These are phyloP conservation scores for Epinotia brunnichana DNA, from an alignment of 2,888 invertebrate genomes.

Conservation along the genomic window DNA sequence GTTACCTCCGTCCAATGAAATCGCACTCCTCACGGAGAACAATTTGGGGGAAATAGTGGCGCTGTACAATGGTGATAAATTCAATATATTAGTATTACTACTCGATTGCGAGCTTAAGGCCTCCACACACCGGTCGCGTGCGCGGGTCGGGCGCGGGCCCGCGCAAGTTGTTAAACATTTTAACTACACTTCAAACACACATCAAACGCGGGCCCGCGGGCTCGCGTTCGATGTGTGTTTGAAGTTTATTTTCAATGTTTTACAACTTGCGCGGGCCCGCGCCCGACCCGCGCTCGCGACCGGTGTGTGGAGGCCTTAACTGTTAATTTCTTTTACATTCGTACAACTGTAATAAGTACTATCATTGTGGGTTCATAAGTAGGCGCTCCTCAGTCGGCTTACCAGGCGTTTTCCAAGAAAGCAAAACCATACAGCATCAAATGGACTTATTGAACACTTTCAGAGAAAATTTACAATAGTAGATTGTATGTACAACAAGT, in stretches of 20 bases:
- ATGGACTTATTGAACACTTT: constrained; percentile 39
- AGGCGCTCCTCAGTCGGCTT: constrained; percentile 46
- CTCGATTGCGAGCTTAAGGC: constrained; percentile 31
- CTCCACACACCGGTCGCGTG: no score
- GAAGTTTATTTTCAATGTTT: no score
- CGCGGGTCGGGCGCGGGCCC: no score
- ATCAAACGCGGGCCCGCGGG: no score
- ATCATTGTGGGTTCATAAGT: constrained; percentile 11
- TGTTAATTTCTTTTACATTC: constrained; percentile 36
- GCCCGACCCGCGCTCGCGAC: no score
- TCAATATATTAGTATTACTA: constrained; percentile 31
- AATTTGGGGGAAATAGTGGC: constrained; percentile 22
- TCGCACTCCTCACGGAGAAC: background rate
- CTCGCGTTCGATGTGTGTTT: no score
- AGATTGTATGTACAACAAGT: no score
- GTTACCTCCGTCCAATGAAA: constrained; percentile 18
- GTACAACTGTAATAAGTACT: constrained; percentile 8
- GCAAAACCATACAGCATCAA: constrained; percentile 58
- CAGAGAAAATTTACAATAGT: no score
- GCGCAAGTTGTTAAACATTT: no score
- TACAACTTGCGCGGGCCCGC: no score
- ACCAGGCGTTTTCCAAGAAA: constrained; percentile 53
- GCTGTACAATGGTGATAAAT: constrained; percentile 35
- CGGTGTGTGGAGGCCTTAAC: no score
- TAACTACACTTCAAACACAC: no score